phyloP scores from a whole-genome alignment of 2,888 invertebrate species.

The Cephalotes varians region DNA sequence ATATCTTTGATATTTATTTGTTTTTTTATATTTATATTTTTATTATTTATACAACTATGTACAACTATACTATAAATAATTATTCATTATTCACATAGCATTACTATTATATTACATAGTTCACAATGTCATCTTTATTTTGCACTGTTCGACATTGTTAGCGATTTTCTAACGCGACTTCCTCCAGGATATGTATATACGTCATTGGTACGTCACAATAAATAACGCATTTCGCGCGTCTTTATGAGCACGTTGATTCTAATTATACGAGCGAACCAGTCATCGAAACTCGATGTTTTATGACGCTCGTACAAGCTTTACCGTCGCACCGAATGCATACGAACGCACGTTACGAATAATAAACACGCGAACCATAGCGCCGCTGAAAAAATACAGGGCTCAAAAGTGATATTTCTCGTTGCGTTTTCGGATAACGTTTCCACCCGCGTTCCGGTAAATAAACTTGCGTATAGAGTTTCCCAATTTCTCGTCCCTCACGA shows the following conservation, averaged over 20 bases:
- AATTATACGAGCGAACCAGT: conserved; percentile 35
- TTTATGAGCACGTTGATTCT: conserved; percentile 29
- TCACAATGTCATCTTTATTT: neutral
- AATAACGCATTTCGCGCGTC: conserved; percentile 21
- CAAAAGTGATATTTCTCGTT: conserved; percentile 35
- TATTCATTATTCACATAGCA: neutral
- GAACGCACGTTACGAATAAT: conserved; percentile 18
- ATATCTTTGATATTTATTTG: neutral
- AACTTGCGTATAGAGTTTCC: neutral
- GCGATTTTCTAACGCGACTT: neutral
- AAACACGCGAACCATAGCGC: neutral
- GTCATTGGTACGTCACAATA: neutral
- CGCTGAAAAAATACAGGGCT: neutral
- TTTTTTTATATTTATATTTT: neutral
- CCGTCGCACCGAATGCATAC: neutral
- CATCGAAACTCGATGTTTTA: conserved; percentile 39
- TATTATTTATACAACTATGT: neutral
- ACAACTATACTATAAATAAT: too few species aligned
- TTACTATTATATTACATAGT: neutral
- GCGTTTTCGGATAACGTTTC: neutral
- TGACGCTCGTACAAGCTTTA: conserved; percentile 10
- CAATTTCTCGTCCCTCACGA: neutral
- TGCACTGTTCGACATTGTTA: neutral
- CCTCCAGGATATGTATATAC: neutral
- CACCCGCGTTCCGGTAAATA: conserved; percentile 11